Conservation (phyloP, 2,113 vertebrate genomes). For the Chaenogobius annularis region DNA sequence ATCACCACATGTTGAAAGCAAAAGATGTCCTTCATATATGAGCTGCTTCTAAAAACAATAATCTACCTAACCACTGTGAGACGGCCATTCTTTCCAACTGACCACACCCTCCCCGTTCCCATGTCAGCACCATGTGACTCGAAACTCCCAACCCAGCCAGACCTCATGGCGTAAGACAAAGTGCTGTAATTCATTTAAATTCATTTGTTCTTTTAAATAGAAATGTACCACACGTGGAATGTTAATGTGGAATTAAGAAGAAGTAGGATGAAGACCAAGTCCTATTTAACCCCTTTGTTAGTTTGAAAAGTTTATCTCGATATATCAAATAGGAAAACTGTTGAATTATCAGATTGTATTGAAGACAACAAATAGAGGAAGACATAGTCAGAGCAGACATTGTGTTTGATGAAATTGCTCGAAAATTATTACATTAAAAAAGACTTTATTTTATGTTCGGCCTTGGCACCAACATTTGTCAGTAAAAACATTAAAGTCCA, state of each 20-base stretch:
- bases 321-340: no score
- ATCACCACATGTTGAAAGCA: slow-evolving; percentile 2
- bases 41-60: slow-evolving; percentile 57
- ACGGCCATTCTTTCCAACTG: no score
- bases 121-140: slow-evolving; percentile 52
- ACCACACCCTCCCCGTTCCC: slow-evolving; percentile 49
- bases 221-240: no score
- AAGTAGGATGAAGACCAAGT: no score
- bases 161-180: slow-evolving; percentile 28
- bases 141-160: slow-evolving; percentile 26
- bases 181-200: slow-evolving; percentile 24
- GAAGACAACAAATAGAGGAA: no score
- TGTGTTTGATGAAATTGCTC: not conserved
- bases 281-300: no score
- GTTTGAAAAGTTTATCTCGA: no score
- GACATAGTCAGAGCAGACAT: no score
- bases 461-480: slow-evolving; percentile 30
- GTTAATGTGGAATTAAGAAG: no score
- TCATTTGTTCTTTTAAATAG: no score
- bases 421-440: slow-evolving; percentile 10
- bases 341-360: no score
- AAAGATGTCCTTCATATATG: slow-evolving; percentile 26
- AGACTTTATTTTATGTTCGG: slow-evolving; percentile 42
- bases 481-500: slow-evolving; percentile 52
- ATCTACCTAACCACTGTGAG: slow-evolving; percentile 1